Evolutionary conservation across 2,888 invertebrate genomes (phyloP).

Genomic region (Drosophila mimetica): DNA sequence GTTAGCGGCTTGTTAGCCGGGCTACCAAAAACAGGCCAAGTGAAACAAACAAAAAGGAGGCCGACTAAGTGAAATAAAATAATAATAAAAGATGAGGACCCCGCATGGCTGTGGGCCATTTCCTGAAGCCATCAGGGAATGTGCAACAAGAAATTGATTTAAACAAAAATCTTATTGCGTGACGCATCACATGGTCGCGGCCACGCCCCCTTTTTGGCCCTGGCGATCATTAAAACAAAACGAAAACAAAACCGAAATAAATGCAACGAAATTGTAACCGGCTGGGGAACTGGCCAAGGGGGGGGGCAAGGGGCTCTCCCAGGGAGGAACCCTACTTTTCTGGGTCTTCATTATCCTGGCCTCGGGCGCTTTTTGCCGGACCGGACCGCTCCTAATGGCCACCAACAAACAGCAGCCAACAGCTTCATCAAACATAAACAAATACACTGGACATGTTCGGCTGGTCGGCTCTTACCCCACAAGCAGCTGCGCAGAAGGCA

Average conservation of each 20-base stretch:
- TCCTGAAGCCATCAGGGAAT: slow-evolving; percentile 73
- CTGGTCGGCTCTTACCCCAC: slow-evolving; percentile 30
- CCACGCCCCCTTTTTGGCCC: slow-evolving; percentile 59
- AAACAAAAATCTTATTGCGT: slow-evolving; percentile 59
- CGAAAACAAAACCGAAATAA: slow-evolving; percentile 55
- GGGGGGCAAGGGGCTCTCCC: slow-evolving; percentile 1
- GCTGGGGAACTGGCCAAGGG: background rate
- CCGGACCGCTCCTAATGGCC: slow-evolving; percentile 72
- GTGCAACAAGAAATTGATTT: slow-evolving; percentile 44
- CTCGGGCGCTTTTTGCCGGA: slow-evolving; percentile 31
- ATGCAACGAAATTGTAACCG: slow-evolving; percentile 34
- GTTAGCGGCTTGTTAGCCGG: slow-evolving; percentile 79
- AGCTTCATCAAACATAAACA: slow-evolving; percentile 76
- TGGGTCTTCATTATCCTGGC: slow-evolving; percentile 53
- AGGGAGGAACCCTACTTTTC: slow-evolving; percentile 26
- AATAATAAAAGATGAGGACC: slow-evolving; percentile 65
- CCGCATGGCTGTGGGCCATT: slow-evolving; percentile 75
- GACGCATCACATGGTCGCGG: slow-evolving; percentile 66
- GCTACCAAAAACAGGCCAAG: slow-evolving; percentile 47
- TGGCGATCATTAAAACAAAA: slow-evolving; percentile 55
- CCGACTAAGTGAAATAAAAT: slow-evolving; percentile 34
- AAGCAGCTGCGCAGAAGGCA: slow-evolving; percentile 15
- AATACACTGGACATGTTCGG: slow-evolving; percentile 59
- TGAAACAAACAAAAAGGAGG: slow-evolving; percentile 27
- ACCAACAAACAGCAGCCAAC: slow-evolving; percentile 74